Conservation (phyloP, 2,888 invertebrate genomes). For the Andrena bucephala region DNA sequence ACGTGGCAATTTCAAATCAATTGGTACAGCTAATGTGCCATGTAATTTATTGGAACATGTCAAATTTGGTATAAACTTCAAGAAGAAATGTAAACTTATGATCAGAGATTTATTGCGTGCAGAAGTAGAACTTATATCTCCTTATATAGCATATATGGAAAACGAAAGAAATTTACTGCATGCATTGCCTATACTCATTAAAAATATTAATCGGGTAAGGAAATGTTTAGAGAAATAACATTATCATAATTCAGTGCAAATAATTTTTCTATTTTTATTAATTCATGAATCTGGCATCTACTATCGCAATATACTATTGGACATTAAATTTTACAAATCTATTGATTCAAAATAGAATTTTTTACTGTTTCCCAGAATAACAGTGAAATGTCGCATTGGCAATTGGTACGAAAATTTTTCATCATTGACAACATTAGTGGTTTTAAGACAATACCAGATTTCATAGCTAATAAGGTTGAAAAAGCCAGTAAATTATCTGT, state of each 20-base stretch:
- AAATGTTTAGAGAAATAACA: slow-evolving; percentile 66
- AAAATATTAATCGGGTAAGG: slow-evolving; percentile 84
- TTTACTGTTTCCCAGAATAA: slow-evolving; percentile 37
- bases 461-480: slow-evolving; percentile 68
- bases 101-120: slow-evolving; percentile 82
- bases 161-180: slow-evolving; percentile 85
- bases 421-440: slow-evolving; percentile 88
- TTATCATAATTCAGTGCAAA: background rate
- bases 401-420: slow-evolving; percentile 89
- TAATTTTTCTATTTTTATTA: background rate
- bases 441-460: slow-evolving; percentile 71
- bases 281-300: background rate
- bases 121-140: slow-evolving; percentile 86
- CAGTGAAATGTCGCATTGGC: slow-evolving; percentile 86
- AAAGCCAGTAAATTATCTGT: slow-evolving; percentile 73
- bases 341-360: background rate
- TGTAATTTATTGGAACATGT: slow-evolving; percentile 81
- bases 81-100: slow-evolving; percentile 80
- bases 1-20: slow-evolving; percentile 83
- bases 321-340: background rate
- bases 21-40: slow-evolving; percentile 79
- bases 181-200: slow-evolving; percentile 87
- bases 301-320: background rate
- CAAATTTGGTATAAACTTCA: slow-evolving; percentile 84
- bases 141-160: slow-evolving; percentile 86